phyloP scores from a whole-genome alignment of 92 coral and sea anemone species.

The Anthopleura xanthogrammica region DNA sequence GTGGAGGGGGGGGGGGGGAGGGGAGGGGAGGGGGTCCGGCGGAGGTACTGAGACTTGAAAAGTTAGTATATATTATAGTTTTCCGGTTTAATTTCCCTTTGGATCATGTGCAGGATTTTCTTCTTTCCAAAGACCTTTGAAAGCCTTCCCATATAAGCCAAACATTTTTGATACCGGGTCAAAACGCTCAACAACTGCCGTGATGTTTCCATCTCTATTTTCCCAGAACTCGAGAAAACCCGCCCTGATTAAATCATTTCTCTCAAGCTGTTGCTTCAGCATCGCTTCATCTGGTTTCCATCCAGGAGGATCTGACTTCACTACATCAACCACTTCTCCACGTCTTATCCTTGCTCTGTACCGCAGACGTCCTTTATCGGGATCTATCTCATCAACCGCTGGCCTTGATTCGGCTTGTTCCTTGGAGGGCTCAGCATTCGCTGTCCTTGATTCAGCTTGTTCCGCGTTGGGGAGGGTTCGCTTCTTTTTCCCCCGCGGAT shows the following conservation, averaged over 20 bases:
- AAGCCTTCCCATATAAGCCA: too few species aligned
- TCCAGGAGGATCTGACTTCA: constrained; percentile 3
- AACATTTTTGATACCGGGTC: neutral
- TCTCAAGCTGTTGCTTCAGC: neutral
- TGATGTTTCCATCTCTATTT: neutral
- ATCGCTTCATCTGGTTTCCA: constrained; percentile 3
- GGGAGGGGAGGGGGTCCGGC: too few species aligned
- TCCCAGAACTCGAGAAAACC: neutral
- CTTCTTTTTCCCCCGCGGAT: too few species aligned
- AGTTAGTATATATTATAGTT: too few species aligned
- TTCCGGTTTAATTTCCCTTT: too few species aligned
- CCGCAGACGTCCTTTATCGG: neutral
- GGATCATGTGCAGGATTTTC: too few species aligned
- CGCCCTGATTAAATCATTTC: neutral
- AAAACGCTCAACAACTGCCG: neutral
- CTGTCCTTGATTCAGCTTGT: too few species aligned
- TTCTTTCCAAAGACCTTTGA: too few species aligned
- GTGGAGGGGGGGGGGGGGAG: too few species aligned
- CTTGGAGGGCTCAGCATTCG: neutral
- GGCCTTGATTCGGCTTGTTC: neutral
- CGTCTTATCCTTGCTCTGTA: neutral
- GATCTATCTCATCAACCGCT: neutral
- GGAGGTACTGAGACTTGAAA: too few species aligned
- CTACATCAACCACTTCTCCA: neutral
- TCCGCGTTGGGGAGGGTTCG: too few species aligned